Percentiles rank a stretch among this genome's conserved stretches.
Conservation (phyloP, 23 tunicate species). For the Phallusia fumigata region DNA sequence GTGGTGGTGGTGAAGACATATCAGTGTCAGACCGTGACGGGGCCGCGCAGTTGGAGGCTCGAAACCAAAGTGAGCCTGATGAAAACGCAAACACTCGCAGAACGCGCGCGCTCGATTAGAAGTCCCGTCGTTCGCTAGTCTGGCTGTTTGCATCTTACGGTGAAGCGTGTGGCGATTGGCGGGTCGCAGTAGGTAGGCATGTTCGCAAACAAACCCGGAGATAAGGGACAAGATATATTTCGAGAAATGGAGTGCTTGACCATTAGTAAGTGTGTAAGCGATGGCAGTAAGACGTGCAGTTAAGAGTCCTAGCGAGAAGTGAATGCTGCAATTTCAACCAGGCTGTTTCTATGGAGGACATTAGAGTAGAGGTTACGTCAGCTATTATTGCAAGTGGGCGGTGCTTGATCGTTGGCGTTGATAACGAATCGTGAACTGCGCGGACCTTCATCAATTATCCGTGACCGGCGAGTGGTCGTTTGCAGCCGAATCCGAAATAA, state of each 20-base stretch:
- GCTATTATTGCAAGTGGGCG: not conserved
- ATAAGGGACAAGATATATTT: not conserved
- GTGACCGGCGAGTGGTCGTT: slow-evolving; percentile 5
- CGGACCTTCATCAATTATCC: not conserved
- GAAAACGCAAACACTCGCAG: not conserved
- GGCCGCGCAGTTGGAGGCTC: slow-evolving; percentile 10
- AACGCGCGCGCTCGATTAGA: slow-evolving; percentile 1
- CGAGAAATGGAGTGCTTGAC: not conserved
- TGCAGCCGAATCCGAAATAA: slow-evolving; percentile 5
- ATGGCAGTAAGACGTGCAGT: not conserved
- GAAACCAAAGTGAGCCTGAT: not conserved
- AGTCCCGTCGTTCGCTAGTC: not conserved
- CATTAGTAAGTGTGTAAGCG: not conserved
- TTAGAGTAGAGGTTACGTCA: not conserved
- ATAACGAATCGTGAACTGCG: not conserved
- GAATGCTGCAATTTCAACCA: not conserved
- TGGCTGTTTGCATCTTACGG: not conserved
- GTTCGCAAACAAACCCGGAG: not conserved
- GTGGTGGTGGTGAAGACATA: not conserved
- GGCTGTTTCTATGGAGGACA: too few species aligned
- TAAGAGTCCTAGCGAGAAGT: not conserved
- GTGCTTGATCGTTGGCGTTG: not conserved
- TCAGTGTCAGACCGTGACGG: not conserved
- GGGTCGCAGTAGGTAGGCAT: not conserved
- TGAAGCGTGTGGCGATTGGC: not conserved